Base-by-base conservation (phyloP, 2,797 vertebrate species). In the Lophotriccus pileatus region DNA sequence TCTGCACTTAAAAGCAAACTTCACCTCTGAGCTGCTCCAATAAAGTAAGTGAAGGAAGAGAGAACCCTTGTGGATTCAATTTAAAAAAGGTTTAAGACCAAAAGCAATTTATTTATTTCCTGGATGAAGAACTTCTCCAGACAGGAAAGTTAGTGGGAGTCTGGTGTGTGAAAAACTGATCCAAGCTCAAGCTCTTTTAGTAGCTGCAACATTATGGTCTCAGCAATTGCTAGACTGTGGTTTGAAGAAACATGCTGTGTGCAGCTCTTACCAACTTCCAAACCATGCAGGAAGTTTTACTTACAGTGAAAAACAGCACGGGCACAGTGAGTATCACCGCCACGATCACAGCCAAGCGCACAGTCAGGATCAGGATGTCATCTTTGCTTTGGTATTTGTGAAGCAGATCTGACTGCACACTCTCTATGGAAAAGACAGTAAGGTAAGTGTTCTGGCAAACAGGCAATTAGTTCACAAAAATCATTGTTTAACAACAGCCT, bases 291-390 rank as follows among this genome's bases (percentile, higher is more conserved):
- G 55, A 55, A 9, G 64, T 63, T 84, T 62, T 76, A 98, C 98
- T 98, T 95, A 98, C 98, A 19, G 98, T 98, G 96, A 98, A 98
- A 89, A 98, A 98, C 12, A 98, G 92, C 84, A 98, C 98, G 0
- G 98, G 98, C 55, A 98, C 98, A 0, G 98, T 98, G 86, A 98
- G 98, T 79, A 98, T 98, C 87, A 98, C 98, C 0, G 98, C 98
- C 44, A 97, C 81, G 0, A 98, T 98, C 79, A 98, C 98, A n/a
- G 98, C 98, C 95, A 98, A 89, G 27, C 98, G 97, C 73, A 98
- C 98, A 0, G 97, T 97, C 92, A 98, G 92, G 84, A 98, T 96
- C 46, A 98, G 97, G 83, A 97, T 90, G 81, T 98, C 98, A 9
- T 93, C 63, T 95, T 96, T 96, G 83, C 91, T 97, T 79, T 96